phyloP scores from a whole-genome alignment of 1,140 invertebrate species.

The Pseudomyrmex dendroicus region DNA sequence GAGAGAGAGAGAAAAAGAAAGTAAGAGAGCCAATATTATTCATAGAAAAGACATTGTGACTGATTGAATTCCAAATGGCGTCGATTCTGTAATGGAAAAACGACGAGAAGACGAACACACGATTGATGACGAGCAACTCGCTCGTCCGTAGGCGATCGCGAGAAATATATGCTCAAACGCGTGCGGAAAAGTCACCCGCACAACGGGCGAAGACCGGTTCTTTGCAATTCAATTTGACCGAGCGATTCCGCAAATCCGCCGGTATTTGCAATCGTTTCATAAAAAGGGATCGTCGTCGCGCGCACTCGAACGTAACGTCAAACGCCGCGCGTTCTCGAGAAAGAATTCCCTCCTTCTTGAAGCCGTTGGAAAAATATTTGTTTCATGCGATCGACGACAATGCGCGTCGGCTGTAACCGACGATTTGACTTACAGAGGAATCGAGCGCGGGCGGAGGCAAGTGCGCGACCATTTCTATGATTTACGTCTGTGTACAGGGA shows the following conservation, averaged over 20 bases:
- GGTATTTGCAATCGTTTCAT: conserved; percentile 43
- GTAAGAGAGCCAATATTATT: conserved; percentile 43
- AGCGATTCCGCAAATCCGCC: conserved; percentile 54
- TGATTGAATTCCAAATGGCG: conserved; percentile 59
- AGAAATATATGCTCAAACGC: not conserved
- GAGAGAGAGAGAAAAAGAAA: too few species aligned
- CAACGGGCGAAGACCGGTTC: conserved; percentile 2
- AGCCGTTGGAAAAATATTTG: conserved; percentile 56
- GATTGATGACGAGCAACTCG: conserved; percentile 24
- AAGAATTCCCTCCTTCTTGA: not conserved
- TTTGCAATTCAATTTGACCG: conserved; percentile 66
- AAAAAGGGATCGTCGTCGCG: conserved; percentile 49
- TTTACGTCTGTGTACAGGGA: conserved; percentile 23
- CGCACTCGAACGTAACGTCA: conserved; percentile 31
- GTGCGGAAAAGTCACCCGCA: not conserved
- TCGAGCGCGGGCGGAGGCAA: conserved; percentile 3
- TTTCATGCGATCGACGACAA: conserved; percentile 55
- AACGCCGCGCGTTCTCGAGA: conserved; percentile 20
- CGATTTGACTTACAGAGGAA: conserved; percentile 52
- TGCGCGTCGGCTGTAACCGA: conserved; percentile 52
- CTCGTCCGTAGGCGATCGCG: conserved; percentile 3
- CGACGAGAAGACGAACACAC: not conserved
- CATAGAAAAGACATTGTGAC: conserved; percentile 55
- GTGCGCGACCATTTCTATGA: conserved; percentile 35
- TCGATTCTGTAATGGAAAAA: conserved; percentile 34